Base-by-base conservation (phyloP, 2,888 invertebrate genomes). In the Epinotia demarniana region DNA sequence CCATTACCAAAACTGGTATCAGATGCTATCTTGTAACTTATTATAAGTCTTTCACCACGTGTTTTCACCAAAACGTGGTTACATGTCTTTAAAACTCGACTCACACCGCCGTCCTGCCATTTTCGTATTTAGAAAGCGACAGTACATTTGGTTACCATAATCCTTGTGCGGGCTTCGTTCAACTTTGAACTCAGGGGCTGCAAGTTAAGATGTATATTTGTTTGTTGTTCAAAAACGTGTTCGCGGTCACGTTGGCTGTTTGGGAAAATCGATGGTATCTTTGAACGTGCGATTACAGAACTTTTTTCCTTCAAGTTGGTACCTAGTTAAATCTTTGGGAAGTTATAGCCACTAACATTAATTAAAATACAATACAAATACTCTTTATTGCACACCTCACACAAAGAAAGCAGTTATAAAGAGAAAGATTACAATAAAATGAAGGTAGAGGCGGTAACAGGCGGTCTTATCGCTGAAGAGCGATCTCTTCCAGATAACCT, bases 71-170 rank as follows among this genome's bases (percentile, higher is more conserved):
- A 60, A 74, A 70, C 64, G n/a, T 73, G 53, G 18, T 64, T 39
- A 33, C 57, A 70, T 33, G 13, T 27, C 55, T 62, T 75, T 71
- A 46, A 67, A 49, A 75, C 71, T 23, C 72, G 9, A 60, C 62
- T 61, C 75, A 72, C 71, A 75, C 62, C 49, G 33, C 33, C 33
- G 66, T 75, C 75, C 72, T 75, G 67, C 75, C 72, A 57, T 67
- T 72, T 72, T 75, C 62, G 75, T 75, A 66, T 71, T 75, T 75
- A 75, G 75, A 75, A 75, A 75, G 75, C 43, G 75, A 75, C 75
- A 75, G 72, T 72, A 61, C 75, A 75, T 71, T 66, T 60, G 70
- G 70, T 75, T 71, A 75, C 70, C 72, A 75, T 72, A 75, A 72
- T 75, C 75, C 75, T 75, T 58, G 39, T 39, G 13, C 12, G 13